These are phyloP conservation scores for Aphyosemion australe DNA, from an alignment of 2,113 vertebrate genomes.

Conservation along the genomic window DNA sequence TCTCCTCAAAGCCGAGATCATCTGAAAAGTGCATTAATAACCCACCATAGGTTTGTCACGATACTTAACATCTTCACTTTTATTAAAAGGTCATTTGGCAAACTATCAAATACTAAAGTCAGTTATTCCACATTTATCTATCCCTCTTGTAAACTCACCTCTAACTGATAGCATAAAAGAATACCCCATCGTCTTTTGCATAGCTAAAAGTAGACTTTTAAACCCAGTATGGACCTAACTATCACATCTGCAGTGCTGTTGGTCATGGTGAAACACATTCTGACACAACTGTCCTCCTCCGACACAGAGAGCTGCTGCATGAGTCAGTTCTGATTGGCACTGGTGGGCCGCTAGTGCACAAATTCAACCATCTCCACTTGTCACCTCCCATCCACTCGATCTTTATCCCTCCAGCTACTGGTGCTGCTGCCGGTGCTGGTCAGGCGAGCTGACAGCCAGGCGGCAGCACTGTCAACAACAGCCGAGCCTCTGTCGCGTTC, in stretches of 20 bases:
- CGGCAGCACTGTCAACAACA: conserved; percentile 28
- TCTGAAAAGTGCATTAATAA: too few species aligned
- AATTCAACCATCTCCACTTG: conserved; percentile 37
- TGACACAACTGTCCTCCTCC: conserved; percentile 40
- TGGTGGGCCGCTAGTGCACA: conserved; percentile 42
- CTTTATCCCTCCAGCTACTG: conserved; percentile 23
- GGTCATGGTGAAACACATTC: conserved; percentile 17
- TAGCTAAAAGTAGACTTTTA: not conserved
- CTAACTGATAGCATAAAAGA: too few species aligned
- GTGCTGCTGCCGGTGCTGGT: conserved; percentile 47
- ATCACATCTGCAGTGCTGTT: conserved; percentile 25
- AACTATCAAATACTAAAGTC: too few species aligned
- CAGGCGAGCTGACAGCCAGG: conserved; percentile 39
- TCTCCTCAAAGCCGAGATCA: too few species aligned
- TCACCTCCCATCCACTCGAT: conserved; percentile 51
- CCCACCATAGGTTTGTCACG: too few species aligned
- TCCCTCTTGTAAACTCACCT: too few species aligned
- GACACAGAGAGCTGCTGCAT: conserved; percentile 20
- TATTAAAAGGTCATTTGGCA: too few species aligned
- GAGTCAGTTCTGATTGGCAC: conserved; percentile 45
- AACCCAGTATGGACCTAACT: conserved; percentile 16
- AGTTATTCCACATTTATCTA: too few species aligned
- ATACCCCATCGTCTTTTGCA: too few species aligned
- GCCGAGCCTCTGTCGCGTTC: conserved; percentile 5
- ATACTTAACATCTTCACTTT: too few species aligned